Conservation (phyloP, 2,888 invertebrate species). For the Tetranychus piercei region DNA sequence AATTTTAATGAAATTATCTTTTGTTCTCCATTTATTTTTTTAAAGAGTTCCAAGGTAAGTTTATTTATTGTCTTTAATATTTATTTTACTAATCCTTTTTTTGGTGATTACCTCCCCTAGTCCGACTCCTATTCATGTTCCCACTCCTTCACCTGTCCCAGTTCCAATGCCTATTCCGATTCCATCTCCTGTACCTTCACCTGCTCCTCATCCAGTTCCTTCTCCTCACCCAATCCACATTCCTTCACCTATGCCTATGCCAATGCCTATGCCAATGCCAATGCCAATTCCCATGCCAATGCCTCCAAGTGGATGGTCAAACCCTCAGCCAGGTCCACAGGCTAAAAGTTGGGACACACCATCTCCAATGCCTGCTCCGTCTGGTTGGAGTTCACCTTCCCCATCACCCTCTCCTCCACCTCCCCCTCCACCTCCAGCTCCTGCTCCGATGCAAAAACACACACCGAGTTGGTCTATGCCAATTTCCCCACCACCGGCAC, state of each 20-base stretch:
- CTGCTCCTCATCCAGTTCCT: not conserved
- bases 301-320: not conserved
- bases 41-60: not conserved
- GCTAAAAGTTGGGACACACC: not conserved
- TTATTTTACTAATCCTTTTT: not conserved
- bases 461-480: not conserved
- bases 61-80: not conserved
- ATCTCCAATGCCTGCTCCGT: not conserved
- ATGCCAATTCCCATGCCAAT: slow-evolving; percentile 1
- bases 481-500: not conserved
- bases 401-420: not conserved
- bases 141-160: not conserved
- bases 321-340: not conserved
- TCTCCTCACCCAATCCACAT: not conserved
- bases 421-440: not conserved
- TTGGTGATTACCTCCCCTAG: not conserved
- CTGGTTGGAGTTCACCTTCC: not conserved
- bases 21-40: not conserved
- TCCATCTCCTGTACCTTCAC: not conserved
- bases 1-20: not conserved
- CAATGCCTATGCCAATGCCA: not conserved
- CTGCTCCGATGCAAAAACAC: not conserved
- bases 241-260: not conserved
- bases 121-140: not conserved
- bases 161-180: not conserved